Percentiles rank a stretch among this genome's conserved stretches.
These are phyloP conservation scores for Drosophila sproati DNA, from an alignment of 1,140 invertebrate species.

Conservation along the genomic window DNA sequence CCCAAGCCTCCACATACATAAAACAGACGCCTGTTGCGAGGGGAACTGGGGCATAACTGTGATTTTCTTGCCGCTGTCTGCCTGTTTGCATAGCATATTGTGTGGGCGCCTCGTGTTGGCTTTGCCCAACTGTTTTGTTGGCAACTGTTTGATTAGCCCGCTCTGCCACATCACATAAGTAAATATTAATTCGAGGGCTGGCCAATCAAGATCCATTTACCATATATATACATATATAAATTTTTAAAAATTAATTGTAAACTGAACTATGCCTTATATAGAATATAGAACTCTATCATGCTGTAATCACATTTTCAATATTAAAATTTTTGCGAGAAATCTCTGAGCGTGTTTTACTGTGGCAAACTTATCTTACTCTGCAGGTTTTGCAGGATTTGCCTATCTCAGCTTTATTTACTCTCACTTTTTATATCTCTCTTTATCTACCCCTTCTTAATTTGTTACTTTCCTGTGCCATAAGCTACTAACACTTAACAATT, in stretches of 20 bases:
- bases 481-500: no score
- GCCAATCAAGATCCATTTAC: background rate
- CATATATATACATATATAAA: no score
- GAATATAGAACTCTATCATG: no score
- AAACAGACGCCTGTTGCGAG: conserved; percentile 16
- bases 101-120: conserved; percentile 40
- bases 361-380: no score
- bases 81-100: conserved; percentile 44
- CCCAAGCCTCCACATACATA: conserved; percentile 4
- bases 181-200: conserved; percentile 30
- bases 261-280: background rate
- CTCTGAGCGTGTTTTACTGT: no score
- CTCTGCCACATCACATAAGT: conserved; percentile 31
- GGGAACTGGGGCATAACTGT: conserved; percentile 20
- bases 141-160: conserved; percentile 46
- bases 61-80: conserved; percentile 23
- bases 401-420: no score
- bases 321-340: no score
- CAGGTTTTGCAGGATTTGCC: no score
- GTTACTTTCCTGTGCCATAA: background rate
- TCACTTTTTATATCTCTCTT: no score
- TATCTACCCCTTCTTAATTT: no score
- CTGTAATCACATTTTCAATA: no score
- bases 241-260: no score
- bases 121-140: conserved; percentile 39